A percentile compares a stretch with the other conserved stretches of the same genome.
Evolutionary conservation across 2,888 invertebrate species (phyloP).

Genomic region (Drosophila paracracens): DNA sequence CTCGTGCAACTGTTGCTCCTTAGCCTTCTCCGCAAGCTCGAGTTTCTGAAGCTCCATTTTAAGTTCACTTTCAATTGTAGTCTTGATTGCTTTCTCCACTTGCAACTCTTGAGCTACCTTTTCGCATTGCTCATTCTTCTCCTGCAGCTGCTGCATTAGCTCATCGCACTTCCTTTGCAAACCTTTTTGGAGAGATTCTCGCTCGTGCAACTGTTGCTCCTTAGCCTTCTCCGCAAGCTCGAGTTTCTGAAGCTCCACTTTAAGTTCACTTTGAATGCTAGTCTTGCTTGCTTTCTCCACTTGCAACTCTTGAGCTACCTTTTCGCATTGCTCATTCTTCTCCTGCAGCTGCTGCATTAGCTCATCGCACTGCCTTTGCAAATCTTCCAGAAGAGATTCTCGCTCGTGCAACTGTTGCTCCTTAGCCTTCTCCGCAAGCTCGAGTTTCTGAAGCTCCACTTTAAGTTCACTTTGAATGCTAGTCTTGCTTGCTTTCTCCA

Average conservation of each 20-base stretch:
- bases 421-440: too few species aligned
- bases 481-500: neutral
- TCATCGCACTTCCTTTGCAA: neutral
- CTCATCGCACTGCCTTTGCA: neutral
- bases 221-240: neutral
- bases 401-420: too few species aligned
- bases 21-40: too few species aligned
- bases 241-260: neutral
- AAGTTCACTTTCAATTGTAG: neutral
- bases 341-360: neutral
- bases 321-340: neutral
- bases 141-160: neutral
- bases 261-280: neutral
- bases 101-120: neutral
- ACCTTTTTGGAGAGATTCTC: neutral
- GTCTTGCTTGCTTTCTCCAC: neutral
- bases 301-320: neutral
- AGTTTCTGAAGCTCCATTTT: too few species aligned
- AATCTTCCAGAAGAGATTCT: neutral
- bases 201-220: neutral
- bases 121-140: neutral
- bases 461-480: too few species aligned
- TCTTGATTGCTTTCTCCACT: neutral
- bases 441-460: too few species aligned
- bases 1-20: neutral